Percentiles rank a stretch among this genome's conserved stretches.
Evolutionary conservation across 2,888 invertebrate species (phyloP).

Genomic region (Apamea epomidion): DNA sequence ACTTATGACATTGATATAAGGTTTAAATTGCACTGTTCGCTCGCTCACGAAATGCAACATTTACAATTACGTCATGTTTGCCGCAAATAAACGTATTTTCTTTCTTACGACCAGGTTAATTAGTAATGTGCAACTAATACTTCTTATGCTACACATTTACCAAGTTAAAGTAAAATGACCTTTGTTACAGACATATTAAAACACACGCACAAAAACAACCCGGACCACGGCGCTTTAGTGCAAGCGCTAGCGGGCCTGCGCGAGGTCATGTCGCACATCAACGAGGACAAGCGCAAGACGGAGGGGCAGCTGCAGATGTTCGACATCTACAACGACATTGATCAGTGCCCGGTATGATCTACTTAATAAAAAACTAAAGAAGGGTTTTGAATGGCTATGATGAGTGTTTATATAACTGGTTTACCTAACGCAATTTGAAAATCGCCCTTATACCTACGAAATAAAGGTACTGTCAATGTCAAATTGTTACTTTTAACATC

Average conservation of each 20-base stretch:
- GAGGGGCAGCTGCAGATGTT: constrained; percentile 99
- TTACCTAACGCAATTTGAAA: background rate
- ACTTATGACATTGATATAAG: background rate
- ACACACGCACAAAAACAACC: constrained; percentile 96
- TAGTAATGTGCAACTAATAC: background rate
- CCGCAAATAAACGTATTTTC: no score
- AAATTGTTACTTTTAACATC: background rate
- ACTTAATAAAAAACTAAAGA: background rate
- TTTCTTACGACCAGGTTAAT: background rate
- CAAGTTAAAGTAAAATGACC: background rate
- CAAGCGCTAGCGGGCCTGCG: constrained; percentile 96
- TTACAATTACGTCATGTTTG: no score
- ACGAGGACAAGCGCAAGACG: constrained; percentile 99
- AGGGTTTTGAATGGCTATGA: background rate
- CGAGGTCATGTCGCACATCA: constrained; percentile 98
- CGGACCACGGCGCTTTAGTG: constrained; percentile 96
- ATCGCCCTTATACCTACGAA: background rate
- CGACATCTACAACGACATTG: constrained; percentile 99
- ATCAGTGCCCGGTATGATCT: constrained; percentile 96
- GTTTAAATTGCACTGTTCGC: background rate
- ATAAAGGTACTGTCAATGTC: background rate
- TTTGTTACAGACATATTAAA: constrained; percentile 95
- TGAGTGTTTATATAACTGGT: background rate
- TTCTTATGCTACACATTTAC: no score
- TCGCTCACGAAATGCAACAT: background rate